Evolutionary conservation across 37 sponge, comb jelly and placozoan genomes (phyloP), one percentile per base, ranked within the genome.

Genomic region (Halichondria panicea): DNA sequence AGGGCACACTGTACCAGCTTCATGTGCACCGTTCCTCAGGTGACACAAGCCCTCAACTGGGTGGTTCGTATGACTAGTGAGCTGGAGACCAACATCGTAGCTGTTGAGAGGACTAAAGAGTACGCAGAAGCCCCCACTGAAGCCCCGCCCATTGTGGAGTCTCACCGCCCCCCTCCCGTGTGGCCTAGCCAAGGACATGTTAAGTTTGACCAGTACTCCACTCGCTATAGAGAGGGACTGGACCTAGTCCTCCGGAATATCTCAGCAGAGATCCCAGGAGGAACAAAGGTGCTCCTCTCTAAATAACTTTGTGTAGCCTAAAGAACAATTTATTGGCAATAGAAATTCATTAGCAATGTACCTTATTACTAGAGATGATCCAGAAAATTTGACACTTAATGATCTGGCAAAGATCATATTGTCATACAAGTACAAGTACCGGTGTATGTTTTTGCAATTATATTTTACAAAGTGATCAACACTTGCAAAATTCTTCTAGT

Each of bases 201-300:
- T 38, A 70, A 70, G 72, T 95, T 95, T 62, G 80, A 88, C 22
- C 58, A 65, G 30, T 95, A 95, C 72, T 88, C 89, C 68, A 91
- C 94, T 37, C 78, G 96, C 37, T 98, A 95, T 66, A 50, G 99
- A 46, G 82, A 84, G 57, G 99, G 96, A 9, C 85, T 95, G 53
- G 94, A 92, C 54, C 92, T 95, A 38, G 96, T 98, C 6, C 73
- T 98, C 44, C 87, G 76, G 59, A 74, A 81, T 18, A 87, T 98
- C 50, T 55, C 70, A 30, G 88, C 66, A 70, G 69, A 87, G 13
- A 67, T 98, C 18, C 74, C 65, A 5, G 93, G 88, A 44, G 96
- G 99, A 48, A 84, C 92, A 38, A 95, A 89, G 88, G 96, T 98
- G 31, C n/a, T n/a, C n/a, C n/a, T n/a, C n/a, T n/a, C n/a, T n/a